These are phyloP conservation scores for Coecobrya sp. DNA, from an alignment of 2,888 invertebrate genomes.

Conservation along the genomic window DNA sequence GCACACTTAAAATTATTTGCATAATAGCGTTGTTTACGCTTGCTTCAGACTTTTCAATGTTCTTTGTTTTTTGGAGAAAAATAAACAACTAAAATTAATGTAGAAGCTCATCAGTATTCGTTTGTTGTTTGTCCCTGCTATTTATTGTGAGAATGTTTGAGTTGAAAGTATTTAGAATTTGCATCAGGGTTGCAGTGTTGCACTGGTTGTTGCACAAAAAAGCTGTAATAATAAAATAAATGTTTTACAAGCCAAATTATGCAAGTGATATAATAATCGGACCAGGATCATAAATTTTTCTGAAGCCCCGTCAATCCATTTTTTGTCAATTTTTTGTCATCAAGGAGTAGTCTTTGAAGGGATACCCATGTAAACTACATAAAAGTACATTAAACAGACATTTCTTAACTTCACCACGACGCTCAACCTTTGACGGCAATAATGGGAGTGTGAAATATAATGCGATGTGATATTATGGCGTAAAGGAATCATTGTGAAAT, in stretches of 20 bases:
- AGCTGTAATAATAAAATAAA: neutral
- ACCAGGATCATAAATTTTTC: constrained; percentile 45
- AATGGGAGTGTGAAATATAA: neutral
- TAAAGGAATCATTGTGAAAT: neutral
- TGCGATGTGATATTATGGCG: neutral
- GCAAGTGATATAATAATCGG: constrained; percentile 20
- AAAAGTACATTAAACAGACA: neutral
- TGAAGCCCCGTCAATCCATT: constrained; percentile 17
- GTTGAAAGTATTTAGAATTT: no score
- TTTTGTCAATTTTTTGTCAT: constrained; percentile 8
- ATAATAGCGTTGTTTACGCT: constrained; percentile 10
- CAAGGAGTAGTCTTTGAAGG: constrained; percentile 4
- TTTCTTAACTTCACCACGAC: neutral
- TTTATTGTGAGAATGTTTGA: neutral
- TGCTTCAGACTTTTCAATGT: neutral
- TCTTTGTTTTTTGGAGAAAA: neutral
- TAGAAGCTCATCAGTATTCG: neutral
- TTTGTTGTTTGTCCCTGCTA: neutral
- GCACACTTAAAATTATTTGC: neutral
- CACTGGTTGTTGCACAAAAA: constrained; percentile 1
- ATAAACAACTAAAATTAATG: neutral
- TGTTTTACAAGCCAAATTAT: constrained; percentile 20
- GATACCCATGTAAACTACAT: neutral
- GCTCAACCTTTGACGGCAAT: neutral
- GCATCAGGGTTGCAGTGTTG: constrained; percentile 11